Percentiles rank a stretch among this genome's conserved stretches.
These are phyloP conservation scores for Anas bahamensis DNA, from an alignment of 2,797 vertebrate genomes.

Conservation along the genomic window DNA sequence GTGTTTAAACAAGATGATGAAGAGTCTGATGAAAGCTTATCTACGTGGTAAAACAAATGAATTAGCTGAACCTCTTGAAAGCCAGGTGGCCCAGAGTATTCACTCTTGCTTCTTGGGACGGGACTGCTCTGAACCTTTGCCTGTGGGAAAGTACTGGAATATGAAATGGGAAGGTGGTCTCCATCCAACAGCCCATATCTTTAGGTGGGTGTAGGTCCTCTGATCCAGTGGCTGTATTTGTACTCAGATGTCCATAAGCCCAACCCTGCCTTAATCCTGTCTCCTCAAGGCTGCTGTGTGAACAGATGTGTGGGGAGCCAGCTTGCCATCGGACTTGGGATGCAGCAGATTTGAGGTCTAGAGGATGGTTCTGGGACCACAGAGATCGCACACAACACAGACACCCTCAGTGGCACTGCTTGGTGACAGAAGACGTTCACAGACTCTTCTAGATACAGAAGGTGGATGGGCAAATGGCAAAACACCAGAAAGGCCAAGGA, in stretches of 20 bases:
- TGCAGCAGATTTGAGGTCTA: not conserved
- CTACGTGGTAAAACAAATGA: not conserved
- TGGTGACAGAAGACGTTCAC: not conserved
- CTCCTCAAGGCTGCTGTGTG: not conserved
- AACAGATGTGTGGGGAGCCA: not conserved
- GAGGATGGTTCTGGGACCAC: not conserved
- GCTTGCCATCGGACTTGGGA: not conserved
- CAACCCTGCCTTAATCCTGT: not conserved
- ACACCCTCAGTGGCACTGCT: not conserved
- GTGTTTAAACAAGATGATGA: constrained; percentile 43
- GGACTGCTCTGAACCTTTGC: not conserved
- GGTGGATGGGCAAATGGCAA: not conserved
- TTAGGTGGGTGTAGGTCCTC: not conserved
- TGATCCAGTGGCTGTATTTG: not conserved
- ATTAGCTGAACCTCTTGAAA: not conserved
- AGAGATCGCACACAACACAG: not conserved
- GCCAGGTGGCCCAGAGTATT: not conserved
- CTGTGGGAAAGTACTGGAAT: not conserved
- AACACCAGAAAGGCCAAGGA: not conserved
- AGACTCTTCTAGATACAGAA: not conserved
- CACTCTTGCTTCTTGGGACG: not conserved
- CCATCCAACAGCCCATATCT: not conserved
- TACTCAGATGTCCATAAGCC: not conserved
- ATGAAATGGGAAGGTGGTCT: not conserved
- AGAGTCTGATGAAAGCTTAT: constrained; percentile 35